phyloP scores from a whole-genome alignment of 2,888 invertebrate genomes.

The Flexamia atlantica region DNA sequence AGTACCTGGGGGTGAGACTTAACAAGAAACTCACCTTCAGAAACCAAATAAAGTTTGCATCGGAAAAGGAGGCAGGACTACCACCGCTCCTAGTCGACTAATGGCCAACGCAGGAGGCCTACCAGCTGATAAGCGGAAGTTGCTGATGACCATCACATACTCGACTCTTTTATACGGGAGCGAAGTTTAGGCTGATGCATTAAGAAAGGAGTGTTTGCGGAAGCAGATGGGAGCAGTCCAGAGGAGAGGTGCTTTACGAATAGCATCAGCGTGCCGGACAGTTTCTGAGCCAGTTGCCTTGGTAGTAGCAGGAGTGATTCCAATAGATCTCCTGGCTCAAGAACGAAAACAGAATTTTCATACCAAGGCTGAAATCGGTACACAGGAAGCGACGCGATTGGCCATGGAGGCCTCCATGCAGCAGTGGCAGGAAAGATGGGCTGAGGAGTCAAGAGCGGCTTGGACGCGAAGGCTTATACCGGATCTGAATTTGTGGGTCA shows the following conservation, averaged over 20 bases:
- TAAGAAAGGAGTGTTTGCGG: background rate
- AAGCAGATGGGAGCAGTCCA: background rate
- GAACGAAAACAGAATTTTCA: background rate
- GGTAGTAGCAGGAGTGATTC: background rate
- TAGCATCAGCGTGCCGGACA: background rate
- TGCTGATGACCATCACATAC: background rate
- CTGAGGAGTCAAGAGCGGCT: background rate
- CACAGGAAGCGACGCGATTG: background rate
- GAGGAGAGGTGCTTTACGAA: background rate
- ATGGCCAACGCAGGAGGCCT: background rate
- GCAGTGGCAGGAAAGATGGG: background rate
- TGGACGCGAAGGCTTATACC: conserved; percentile 4
- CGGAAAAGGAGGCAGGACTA: background rate
- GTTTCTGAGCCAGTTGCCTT: background rate
- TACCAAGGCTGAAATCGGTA: background rate
- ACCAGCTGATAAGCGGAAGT: background rate
- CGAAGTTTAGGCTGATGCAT: background rate
- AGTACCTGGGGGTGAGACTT: background rate
- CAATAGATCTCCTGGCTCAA: background rate
- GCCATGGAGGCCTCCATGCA: background rate
- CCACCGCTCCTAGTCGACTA: background rate
- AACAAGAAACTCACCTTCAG: background rate
- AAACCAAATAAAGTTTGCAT: background rate
- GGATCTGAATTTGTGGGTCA: background rate
- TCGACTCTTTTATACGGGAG: background rate